These are phyloP conservation scores for Epiblema foenella DNA, from an alignment of 2,888 invertebrate species.

Conservation along the genomic window DNA sequence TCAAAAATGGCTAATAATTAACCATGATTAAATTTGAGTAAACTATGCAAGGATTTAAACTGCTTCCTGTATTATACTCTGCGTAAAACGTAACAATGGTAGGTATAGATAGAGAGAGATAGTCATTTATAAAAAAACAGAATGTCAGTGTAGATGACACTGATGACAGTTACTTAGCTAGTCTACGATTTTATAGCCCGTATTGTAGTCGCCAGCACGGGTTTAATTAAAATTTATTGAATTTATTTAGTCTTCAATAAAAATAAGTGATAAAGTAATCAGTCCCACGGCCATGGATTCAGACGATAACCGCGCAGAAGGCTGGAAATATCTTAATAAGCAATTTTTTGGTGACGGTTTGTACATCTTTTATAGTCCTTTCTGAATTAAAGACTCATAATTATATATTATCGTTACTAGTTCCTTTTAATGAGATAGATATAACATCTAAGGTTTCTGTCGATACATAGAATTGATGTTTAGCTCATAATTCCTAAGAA, in stretches of 20 bases:
- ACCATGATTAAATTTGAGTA: background rate
- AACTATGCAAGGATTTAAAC: background rate
- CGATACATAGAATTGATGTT: background rate
- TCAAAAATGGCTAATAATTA: background rate
- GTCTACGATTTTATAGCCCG: constrained; percentile 14
- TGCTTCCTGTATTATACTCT: background rate
- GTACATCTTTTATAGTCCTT: constrained; percentile 51
- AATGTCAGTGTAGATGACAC: constrained; percentile 8
- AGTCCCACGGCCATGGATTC: constrained; percentile 44
- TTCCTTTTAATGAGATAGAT: constrained; percentile 25
- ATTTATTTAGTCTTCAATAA: background rate
- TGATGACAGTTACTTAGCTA: constrained; percentile 17
- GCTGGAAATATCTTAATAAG: constrained; percentile 82
- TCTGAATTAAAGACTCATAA: constrained; percentile 7
- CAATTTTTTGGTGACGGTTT: constrained; percentile 81
- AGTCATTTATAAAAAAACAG: background rate
- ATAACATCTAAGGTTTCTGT: constrained; percentile 11
- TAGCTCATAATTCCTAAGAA: background rate
- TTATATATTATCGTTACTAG: constrained; percentile 17
- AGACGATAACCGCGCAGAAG: constrained; percentile 78
- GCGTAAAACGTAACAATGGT: constrained; percentile 26
- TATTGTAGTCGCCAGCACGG: constrained; percentile 29
- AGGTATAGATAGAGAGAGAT: constrained; percentile 21
- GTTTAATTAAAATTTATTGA: constrained; percentile 23
- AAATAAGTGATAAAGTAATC: constrained; percentile 28